A percentile compares a stretch with the other conserved stretches of the same genome.
Conservation (phyloP, 2,113 vertebrate genomes). For the Larimichthys crocea region DNA sequence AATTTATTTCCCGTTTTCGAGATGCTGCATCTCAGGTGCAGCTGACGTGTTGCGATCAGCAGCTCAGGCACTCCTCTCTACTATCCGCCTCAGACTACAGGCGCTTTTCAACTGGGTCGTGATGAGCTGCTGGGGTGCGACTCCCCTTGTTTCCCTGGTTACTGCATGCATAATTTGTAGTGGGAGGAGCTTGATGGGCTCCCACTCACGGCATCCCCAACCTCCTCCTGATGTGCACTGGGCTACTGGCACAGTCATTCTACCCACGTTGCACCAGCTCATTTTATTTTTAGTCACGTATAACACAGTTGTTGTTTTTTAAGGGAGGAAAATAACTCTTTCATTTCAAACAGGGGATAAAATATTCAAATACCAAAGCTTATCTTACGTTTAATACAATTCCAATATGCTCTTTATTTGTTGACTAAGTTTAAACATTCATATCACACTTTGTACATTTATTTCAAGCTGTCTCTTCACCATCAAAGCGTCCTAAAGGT, state of each 20-base stretch:
- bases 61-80: conserved; percentile 26
- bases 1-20: not conserved
- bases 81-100: conserved; percentile 23
- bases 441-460: conserved; percentile 2
- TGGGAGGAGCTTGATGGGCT: conserved; percentile 64
- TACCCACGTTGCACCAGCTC: not conserved
- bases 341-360: not conserved
- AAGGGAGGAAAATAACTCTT: not conserved
- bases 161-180: conserved; percentile 73
- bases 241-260: conserved; percentile 34
- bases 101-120: conserved; percentile 74
- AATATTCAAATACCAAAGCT: not conserved
- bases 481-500: conserved; percentile 70
- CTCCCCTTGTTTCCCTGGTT: conserved; percentile 77
- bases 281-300: conserved; percentile 1
- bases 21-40: conserved; percentile 39
- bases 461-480: conserved; percentile 14
- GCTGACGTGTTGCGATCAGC: not conserved
- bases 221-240: conserved; percentile 33
- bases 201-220: conserved; percentile 73
- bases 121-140: conserved; percentile 67
- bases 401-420: not conserved
- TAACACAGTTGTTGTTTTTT: not conserved
- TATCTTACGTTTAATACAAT: not conserved
- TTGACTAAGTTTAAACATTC: not conserved